Evolutionary conservation across 2,888 invertebrate genomes (phyloP).

Genomic region (Venustoraphidia nigricollis): DNA sequence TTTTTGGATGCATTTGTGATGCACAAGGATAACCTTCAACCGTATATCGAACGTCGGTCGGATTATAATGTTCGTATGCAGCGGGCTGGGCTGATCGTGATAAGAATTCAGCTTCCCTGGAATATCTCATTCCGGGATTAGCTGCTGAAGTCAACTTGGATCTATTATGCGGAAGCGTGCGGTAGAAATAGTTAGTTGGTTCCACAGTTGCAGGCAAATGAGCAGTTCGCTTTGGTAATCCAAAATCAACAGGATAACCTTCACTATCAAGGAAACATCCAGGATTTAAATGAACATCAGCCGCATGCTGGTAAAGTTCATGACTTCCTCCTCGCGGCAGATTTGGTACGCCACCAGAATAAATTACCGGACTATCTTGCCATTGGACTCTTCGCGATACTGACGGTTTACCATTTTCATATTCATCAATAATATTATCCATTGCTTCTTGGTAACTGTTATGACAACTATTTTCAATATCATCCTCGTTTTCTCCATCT

Average conservation of each 20-base stretch:
- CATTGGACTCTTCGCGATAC: constrained; percentile 34
- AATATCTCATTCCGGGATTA: constrained; percentile 37
- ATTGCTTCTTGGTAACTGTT: constrained; percentile 20
- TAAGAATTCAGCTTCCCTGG: constrained; percentile 49
- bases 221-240: constrained; percentile 44
- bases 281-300: constrained; percentile 59
- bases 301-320: constrained; percentile 46
- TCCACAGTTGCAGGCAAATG: constrained; percentile 14
- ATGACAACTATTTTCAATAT: constrained; percentile 19
- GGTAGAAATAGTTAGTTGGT: constrained; percentile 38
- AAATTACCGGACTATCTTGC: constrained; percentile 21
- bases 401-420: constrained; percentile 19
- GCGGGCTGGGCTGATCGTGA: constrained; percentile 32
- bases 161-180: constrained; percentile 63
- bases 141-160: constrained; percentile 37
- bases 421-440: constrained; percentile 19
- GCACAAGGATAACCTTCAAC: constrained; percentile 57
- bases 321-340: constrained; percentile 32
- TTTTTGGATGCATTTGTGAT: constrained; percentile 11
- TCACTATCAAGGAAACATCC: constrained; percentile 64
- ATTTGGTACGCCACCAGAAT: constrained; percentile 22
- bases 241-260: constrained; percentile 66
- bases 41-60: constrained; percentile 53
- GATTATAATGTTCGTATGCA: constrained; percentile 33
- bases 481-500: constrained; percentile 22